Evolutionary conservation across 2,888 invertebrate genomes (phyloP).

Genomic region (Drosophila mimica): DNA sequence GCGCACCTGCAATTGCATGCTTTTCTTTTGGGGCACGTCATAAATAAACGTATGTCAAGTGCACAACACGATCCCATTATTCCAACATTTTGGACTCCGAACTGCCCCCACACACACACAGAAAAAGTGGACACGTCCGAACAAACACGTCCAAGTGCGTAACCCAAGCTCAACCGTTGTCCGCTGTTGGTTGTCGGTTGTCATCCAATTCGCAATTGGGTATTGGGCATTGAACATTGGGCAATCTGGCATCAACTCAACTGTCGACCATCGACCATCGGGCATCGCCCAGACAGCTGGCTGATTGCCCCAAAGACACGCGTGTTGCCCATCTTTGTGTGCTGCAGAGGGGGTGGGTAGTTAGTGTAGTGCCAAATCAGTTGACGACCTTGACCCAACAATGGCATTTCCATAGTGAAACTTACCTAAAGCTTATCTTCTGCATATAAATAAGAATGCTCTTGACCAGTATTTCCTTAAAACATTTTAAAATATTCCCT

Average conservation of each 20-base stretch:
- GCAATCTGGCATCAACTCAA: constrained; percentile 33
- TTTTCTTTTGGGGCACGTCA: neutral
- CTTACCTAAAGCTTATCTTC: neutral
- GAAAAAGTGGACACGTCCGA: constrained; percentile 35
- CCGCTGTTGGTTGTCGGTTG: constrained; percentile 10
- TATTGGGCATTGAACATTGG: constrained; percentile 37
- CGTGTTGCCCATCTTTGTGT: constrained; percentile 22
- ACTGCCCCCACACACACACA: neutral
- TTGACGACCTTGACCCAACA: constrained; percentile 25
- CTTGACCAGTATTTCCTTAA: neutral
- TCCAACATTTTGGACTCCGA: constrained; percentile 8
- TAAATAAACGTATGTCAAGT: constrained; percentile 32
- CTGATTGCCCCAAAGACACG: constrained; percentile 21
- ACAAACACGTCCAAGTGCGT: constrained; percentile 52
- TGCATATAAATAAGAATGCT: neutral
- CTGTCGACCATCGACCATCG: constrained; percentile 20
- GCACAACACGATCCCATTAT: constrained; percentile 28
- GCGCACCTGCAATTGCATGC: neutral
- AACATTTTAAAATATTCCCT: neutral
- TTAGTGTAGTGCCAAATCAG: constrained; percentile 20
- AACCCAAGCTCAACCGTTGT: constrained; percentile 19
- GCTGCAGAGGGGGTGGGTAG: neutral
- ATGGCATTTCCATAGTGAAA: neutral
- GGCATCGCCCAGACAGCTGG: constrained; percentile 25
- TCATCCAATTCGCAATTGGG: constrained; percentile 9